Evolutionary conservation across 1,140 invertebrate genomes (phyloP).

Genomic region (Scaptodrosophila lebanonensis): DNA sequence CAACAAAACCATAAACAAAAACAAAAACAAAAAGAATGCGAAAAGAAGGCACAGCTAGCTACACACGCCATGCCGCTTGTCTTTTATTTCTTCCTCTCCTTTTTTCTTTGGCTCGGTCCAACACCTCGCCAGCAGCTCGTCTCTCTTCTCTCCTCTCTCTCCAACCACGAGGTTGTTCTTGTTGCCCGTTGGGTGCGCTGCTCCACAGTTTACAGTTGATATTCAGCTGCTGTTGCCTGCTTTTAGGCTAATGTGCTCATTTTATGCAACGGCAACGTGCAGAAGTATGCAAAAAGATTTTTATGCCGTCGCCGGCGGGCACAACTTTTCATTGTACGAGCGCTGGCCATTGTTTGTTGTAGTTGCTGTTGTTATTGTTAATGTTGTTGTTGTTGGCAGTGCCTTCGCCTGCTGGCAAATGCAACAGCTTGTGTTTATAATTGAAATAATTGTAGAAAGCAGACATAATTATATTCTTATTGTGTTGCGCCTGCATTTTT

Average conservation of each 20-base stretch:
- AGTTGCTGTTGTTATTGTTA: constrained; percentile 18
- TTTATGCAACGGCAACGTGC: constrained; percentile 35
- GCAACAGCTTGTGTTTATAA: constrained; percentile 65
- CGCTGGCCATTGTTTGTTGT: neutral
- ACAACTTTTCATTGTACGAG: constrained; percentile 40
- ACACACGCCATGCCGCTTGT: neutral
- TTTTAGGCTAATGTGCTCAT: constrained; percentile 61
- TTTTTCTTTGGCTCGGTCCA: constrained; percentile 32
- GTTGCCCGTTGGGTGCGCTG: constrained; percentile 3
- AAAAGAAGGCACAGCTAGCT: too few species aligned
- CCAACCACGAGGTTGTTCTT: too few species aligned
- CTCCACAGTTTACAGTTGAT: too few species aligned
- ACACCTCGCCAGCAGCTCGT: constrained; percentile 14
- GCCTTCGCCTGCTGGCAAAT: constrained; percentile 30
- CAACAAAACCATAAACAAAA: neutral
- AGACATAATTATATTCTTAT: constrained; percentile 58
- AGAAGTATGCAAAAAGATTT: constrained; percentile 42
- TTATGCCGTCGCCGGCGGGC: constrained; percentile 26
- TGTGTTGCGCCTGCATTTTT: constrained; percentile 14
- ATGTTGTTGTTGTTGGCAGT: constrained; percentile 28
- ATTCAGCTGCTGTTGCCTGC: constrained; percentile 33
- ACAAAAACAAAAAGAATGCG: constrained; percentile 1
- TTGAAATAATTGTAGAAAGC: constrained; percentile 62
- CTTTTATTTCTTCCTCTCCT: neutral
- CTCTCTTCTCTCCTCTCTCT: neutral